Percentiles rank a stretch among this genome's conserved stretches.
These are phyloP conservation scores for Astatoreochromis straeleni DNA, from an alignment of 2,113 vertebrate genomes.

Conservation along the genomic window DNA sequence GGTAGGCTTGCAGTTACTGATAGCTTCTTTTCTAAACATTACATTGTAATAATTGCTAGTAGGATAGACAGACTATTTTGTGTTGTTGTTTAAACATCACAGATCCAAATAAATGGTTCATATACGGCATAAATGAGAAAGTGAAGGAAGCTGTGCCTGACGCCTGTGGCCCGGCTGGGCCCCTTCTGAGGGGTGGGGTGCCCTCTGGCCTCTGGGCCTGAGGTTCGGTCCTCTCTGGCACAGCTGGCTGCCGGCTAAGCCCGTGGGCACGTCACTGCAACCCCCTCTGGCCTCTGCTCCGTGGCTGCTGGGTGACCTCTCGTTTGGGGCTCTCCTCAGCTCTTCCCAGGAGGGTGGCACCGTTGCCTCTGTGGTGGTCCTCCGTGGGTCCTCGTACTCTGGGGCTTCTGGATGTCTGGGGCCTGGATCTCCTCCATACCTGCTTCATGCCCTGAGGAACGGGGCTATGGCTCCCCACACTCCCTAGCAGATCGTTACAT, in stretches of 20 bases:
- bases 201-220: neutral
- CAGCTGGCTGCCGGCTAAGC: neutral
- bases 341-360: neutral
- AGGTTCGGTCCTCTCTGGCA: neutral
- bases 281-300: neutral
- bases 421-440: neutral
- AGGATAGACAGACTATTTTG: neutral
- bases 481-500: neutral
- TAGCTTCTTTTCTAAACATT: neutral
- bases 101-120: neutral
- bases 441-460: neutral
- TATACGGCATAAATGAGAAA: neutral
- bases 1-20: neutral
- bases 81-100: neutral
- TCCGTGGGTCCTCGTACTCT: neutral
- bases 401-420: neutral
- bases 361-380: neutral
- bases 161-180: neutral
- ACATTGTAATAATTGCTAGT: neutral
- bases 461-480: neutral
- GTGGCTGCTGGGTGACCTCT: neutral
- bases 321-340: neutral
- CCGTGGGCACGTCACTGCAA: neutral
- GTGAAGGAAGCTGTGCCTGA: neutral
- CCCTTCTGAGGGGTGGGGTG: neutral